Base-by-base conservation (phyloP, 23 tunicate genomes). In the Styela plicata region DNA sequence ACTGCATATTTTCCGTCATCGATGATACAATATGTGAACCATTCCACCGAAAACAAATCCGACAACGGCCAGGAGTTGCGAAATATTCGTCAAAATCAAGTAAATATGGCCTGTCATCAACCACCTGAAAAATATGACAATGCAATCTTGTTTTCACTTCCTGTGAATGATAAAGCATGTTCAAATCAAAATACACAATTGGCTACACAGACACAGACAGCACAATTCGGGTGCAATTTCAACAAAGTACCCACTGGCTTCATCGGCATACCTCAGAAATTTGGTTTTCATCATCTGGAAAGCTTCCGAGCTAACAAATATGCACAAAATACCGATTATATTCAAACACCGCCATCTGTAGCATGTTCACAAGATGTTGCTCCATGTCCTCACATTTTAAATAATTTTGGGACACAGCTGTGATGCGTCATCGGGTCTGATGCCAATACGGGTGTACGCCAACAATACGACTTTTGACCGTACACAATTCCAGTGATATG, bases 71-170 rank as follows among this genome's bases (percentile, higher is more conserved):
- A n/a, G n/a, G n/a, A n/a, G n/a, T n/a, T n/a, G n/a, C n/a, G n/a
- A n/a, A n/a, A n/a, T n/a, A n/a, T n/a, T n/a, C n/a, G n/a, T n/a
- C n/a, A n/a, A n/a, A n/a, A n/a, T n/a, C n/a, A n/a, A n/a, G n/a
- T n/a, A n/a, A n/a, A n/a, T n/a, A n/a, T n/a, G n/a, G n/a, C n/a
- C n/a, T n/a, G n/a, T n/a, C n/a, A n/a, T n/a, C n/a, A n/a, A 29
- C 71, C 71, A 25, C 71, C 71, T 25, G 71, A 67, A 67, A 67
- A 13, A 29, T 67, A 67, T 67, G 71, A 67, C 71, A 67, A 24
- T 67, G 71, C 71, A 1, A 29, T 67, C 18, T 67, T 67, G 31
- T 67, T 25, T 24, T 67, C 71, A 27, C 22, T 29, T 13, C 71
- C 71, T 44, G 10, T 5, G 7, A 44, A 44, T 44, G 57, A 44